phyloP scores from a whole-genome alignment of 2,888 invertebrate genomes.

The Vanessa cardui region DNA sequence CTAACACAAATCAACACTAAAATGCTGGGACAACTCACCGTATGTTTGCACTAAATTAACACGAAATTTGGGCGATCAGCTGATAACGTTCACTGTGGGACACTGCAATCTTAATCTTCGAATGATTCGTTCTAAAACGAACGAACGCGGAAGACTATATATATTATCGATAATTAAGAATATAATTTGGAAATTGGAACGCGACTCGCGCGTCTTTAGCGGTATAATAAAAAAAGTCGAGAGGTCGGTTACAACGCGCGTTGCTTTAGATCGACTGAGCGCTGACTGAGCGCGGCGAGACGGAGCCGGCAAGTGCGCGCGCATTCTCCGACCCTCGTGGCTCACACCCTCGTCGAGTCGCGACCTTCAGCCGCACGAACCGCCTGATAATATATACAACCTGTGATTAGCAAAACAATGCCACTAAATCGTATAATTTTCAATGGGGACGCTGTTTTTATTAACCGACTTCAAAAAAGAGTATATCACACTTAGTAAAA shows the following conservation, averaged over 20 bases:
- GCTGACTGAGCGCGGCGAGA: slow-evolving; percentile 27
- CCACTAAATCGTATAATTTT: slow-evolving; percentile 6
- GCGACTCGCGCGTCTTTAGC: slow-evolving; percentile 46
- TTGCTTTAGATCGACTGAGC: slow-evolving; percentile 73
- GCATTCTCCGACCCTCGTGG: slow-evolving; percentile 55
- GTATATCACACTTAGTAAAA: too few relatives aligned
- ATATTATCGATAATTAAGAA: slow-evolving; percentile 32
- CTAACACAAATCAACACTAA: slow-evolving; percentile 58
- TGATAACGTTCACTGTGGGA: slow-evolving; percentile 50
- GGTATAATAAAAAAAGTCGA: slow-evolving; percentile 31
- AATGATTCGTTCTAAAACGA: slow-evolving; percentile 44
- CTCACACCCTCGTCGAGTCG: slow-evolving; percentile 38
- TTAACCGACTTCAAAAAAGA: background rate
- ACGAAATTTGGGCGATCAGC: slow-evolving; percentile 45
- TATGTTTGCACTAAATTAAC: slow-evolving; percentile 47
- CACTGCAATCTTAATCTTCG: slow-evolving; percentile 46
- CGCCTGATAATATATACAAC: slow-evolving; percentile 35
- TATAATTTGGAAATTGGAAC: slow-evolving; percentile 46
- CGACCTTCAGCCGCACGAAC: slow-evolving; percentile 40
- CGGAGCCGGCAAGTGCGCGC: slow-evolving; percentile 31
- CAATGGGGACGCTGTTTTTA: slow-evolving; percentile 8
- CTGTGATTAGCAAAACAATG: slow-evolving; percentile 34
- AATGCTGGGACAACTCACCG: slow-evolving; percentile 59
- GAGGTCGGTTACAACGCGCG: slow-evolving; percentile 64
- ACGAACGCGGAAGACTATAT: slow-evolving; percentile 42